Conservation (phyloP, 2,113 vertebrate species). For the Rousettus leschenaultii region DNA sequence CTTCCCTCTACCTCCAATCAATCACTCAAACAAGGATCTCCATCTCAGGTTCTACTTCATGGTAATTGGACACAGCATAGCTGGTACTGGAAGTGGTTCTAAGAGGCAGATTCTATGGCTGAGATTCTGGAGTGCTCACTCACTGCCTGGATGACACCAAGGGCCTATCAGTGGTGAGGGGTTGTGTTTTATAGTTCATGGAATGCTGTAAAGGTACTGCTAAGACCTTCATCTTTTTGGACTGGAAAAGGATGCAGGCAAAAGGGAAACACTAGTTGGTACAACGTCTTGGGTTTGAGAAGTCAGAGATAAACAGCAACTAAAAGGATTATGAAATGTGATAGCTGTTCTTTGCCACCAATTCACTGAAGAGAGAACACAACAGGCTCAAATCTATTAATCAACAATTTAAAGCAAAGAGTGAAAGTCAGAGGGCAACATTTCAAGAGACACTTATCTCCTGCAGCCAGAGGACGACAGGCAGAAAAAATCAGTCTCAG, state of each 20-base stretch:
- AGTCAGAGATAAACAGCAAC: not conserved
- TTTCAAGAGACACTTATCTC: not conserved
- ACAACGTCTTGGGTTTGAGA: not conserved
- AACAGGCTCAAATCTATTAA: not conserved
- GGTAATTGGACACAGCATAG: not conserved
- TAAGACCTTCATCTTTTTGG: not conserved
- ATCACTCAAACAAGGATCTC: not conserved
- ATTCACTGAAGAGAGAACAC: not conserved
- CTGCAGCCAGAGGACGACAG: not conserved
- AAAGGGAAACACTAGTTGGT: not conserved
- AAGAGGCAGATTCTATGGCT: not conserved
- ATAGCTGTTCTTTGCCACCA: not conserved
- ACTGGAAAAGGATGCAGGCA: not conserved
- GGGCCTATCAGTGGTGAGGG: too few species aligned
- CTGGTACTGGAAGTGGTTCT: not conserved
- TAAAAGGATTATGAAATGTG: not conserved
- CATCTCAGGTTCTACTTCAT: not conserved
- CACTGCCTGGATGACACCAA: not conserved
- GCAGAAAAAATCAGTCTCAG: not conserved
- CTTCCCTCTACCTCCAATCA: not conserved
- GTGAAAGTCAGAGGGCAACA: not conserved
- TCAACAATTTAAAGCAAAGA: not conserved
- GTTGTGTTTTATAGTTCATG: not conserved
- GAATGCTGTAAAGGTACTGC: not conserved
- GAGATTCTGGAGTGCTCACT: not conserved